Evolutionary conservation across 2,797 vertebrate genomes (phyloP).

Genomic region (Podarcis lilfordi): DNA sequence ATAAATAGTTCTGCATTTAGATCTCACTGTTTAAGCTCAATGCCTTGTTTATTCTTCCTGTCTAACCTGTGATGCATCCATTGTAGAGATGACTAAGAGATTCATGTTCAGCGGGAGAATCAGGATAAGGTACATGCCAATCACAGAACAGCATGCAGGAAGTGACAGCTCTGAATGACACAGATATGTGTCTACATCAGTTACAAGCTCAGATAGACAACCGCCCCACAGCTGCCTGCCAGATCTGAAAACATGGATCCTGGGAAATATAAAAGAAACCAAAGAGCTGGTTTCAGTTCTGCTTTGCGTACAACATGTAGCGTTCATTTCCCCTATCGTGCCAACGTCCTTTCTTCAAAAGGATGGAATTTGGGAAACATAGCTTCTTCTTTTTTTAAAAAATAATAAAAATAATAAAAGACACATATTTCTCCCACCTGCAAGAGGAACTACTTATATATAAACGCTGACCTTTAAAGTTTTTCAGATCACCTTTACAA

Average conservation of each 20-base stretch:
- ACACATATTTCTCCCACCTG: neutral
- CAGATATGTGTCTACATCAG: neutral
- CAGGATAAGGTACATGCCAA: conserved; percentile 8
- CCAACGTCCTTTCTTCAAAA: rapidly evolving
- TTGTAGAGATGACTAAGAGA: conserved; percentile 3
- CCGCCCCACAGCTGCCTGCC: too few relatives aligned
- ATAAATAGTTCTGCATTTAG: neutral
- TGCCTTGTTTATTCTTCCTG: conserved; percentile 30
- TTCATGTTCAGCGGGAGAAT: neutral
- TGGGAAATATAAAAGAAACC: neutral
- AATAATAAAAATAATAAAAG: too few relatives aligned
- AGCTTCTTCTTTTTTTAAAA: neutral
- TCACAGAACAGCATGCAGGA: conserved; percentile 3
- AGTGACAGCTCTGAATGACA: neutral
- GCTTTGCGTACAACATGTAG: rapidly evolving
- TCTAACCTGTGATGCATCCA: conserved; percentile 4
- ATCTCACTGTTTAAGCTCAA: neutral
- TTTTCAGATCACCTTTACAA: conserved; percentile 2
- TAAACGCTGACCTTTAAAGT: neutral
- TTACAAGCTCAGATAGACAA: neutral
- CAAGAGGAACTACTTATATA: neutral
- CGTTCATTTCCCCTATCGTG: neutral
- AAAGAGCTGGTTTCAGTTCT: rapidly evolving
- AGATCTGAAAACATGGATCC: neutral
- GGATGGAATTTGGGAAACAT: conserved; percentile 12